Evolutionary conservation across 2,888 invertebrate genomes (phyloP), one percentile per base, ranked within the genome.

Genomic region (Phengaris alcon): DNA sequence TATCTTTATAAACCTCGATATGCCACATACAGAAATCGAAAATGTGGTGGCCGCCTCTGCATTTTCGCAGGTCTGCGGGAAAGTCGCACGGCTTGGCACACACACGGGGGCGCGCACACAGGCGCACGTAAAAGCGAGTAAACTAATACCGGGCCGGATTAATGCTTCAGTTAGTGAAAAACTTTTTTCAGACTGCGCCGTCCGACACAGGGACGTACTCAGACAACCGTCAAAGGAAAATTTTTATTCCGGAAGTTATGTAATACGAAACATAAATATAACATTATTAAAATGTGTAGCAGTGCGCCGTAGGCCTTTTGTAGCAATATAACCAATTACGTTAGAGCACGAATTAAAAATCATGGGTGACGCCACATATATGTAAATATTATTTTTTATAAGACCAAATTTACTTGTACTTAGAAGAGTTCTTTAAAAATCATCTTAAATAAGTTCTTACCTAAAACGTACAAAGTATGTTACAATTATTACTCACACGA

Each of bases 101-200:
- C 91, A 91, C 91, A 88, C 83, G 84, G 84, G 82, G 81, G 79
- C 84, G 84, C 88, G 86, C 88, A 90, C 90, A 90, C 85, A 88
- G 84, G 78, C 83, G 81, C 84, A 81, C 85, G 88, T 87, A 87
- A 90, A 88, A 89, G 91, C 90, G 90, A 87, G 93, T 93, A 93
- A 93, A 93, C 93, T 93, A 93, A 93, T 93, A 93, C 93, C 91
- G 84, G 89, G 88, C 90, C 88, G 92, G 93, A 93, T 93, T 93
- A 93, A 93, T 93, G 93, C 93, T 93, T 93, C 93, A 93, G 93
- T 93, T 93, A 93, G 93, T 93, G 93, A 93, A 93, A 93, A 93
- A 91, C 88, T 91, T 93, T 93, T 93, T 93, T 93, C 93, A 93
- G 93, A 87, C 90, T 90, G 87, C 91, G 89, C 91, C 91, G 93